Evolutionary conservation across 2,797 vertebrate species (phyloP), one percentile per base, ranked within the genome.

Genomic region (Girardinus metallicus): DNA sequence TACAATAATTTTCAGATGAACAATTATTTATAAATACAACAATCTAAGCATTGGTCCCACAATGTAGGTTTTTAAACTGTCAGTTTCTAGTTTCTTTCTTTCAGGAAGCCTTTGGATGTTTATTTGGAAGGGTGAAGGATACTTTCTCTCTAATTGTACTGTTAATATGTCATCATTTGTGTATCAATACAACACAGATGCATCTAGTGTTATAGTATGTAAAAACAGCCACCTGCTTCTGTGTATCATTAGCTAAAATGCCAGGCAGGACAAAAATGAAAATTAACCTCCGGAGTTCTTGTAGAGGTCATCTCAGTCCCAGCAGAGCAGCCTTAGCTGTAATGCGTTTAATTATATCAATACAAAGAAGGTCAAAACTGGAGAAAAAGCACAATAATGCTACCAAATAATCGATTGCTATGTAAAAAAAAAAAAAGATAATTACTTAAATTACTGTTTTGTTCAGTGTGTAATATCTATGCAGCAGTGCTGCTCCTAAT

Each of bases 401-500:
- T 15, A 23, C 18, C 64, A 68, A 41, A 68, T 39, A 68, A 68
- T 13, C 21, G 4, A 68, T 68, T 0, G 21, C 10, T 41, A 68
- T 41, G 26, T 49, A 74, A 79, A 83, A 77, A 64, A 5, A 79
- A 83, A 77, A 57, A 51, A 31, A 51, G 49, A 76, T 26, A 47
- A 46, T 8, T 55, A 46, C 76, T 80, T 78, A 75, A 64, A 75
- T 80, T 78, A 83, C 39, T 80, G 81, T 64, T 76, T 81, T 87
- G 83, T 84, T 88, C 44, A 41, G 74, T 47, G 53, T 81, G 44
- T 60, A 73, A 64, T 75, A 77, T 75, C 83, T 60, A 84, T 89
- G 91, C 86, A 84, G 51, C 83, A 83, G 85, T 89, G 82, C 82
- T 82, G 81, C 85, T 85, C 73, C 85, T 82, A 82, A 94, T 93